These are phyloP conservation scores for Erannis defoliaria DNA, from an alignment of 2,888 invertebrate genomes.

Conservation along the genomic window DNA sequence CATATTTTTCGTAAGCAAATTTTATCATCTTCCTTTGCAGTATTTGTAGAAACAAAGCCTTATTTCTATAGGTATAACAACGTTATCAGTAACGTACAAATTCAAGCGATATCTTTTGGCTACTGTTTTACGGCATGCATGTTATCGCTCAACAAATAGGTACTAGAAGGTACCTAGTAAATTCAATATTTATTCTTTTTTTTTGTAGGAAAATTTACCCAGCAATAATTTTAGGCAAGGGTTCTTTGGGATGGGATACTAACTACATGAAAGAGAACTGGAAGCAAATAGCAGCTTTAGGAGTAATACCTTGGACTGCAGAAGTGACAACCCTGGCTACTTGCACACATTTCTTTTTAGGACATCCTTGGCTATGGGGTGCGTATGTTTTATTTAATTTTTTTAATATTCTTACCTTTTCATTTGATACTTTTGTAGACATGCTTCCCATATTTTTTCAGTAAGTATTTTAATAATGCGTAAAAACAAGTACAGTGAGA, in stretches of 20 bases:
- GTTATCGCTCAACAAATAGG: conserved; percentile 17
- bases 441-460: no score
- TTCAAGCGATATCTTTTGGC: conserved; percentile 19
- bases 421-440: no score
- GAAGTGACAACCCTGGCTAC: conserved; percentile 69
- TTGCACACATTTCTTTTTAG: conserved; percentile 66
- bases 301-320: conserved; percentile 70
- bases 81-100: conserved; percentile 14
- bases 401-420: conserved; percentile 17
- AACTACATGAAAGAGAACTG: conserved; percentile 71
- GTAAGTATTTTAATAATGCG: no score
- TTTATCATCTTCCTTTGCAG: conserved; percentile 5
- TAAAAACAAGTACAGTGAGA: background rate
- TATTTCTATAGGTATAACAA: conserved; percentile 1
- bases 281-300: conserved; percentile 67
- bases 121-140: conserved; percentile 16
- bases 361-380: conserved; percentile 80
- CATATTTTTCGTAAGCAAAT: conserved; percentile 3
- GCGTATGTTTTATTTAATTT: conserved; percentile 40
- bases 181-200: conserved; percentile 4
- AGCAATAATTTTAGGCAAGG: conserved; percentile 77
- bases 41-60: conserved; percentile 18
- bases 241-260: conserved; percentile 73
- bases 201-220: conserved; percentile 74
- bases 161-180: background rate